Conservation (phyloP, 2,113 vertebrate genomes). For the Pyxicephalus adspersus region DNA sequence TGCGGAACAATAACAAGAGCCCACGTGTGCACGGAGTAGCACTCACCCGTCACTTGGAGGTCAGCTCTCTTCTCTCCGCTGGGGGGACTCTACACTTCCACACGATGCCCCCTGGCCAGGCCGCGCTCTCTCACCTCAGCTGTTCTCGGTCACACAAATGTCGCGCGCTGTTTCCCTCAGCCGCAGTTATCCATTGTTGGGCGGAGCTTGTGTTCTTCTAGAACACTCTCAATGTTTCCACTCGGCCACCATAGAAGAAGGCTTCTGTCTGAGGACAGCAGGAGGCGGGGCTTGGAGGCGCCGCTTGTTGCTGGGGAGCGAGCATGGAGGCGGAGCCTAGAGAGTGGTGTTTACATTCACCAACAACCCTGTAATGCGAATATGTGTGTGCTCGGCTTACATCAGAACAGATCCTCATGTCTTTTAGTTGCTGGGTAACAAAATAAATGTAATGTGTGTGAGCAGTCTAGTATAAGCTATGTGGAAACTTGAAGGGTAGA, state of each 20-base stretch:
- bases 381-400: no score
- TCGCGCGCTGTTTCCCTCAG: not conserved
- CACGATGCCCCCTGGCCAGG: not conserved
- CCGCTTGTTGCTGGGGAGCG: no score
- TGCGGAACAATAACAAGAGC: no score
- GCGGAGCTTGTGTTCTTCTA: constrained; percentile 37
- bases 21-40: not conserved
- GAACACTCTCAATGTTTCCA: constrained; percentile 35
- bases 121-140: not conserved
- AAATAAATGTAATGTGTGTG: no score
- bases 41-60: constrained; percentile 4
- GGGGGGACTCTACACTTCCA: not conserved
- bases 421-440: no score
- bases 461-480: no score
- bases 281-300: not conserved
- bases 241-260: not conserved
- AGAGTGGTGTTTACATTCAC: no score
- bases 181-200: constrained; percentile 2
- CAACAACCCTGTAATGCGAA: no score
- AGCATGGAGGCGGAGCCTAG: no score
- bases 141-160: not conserved
- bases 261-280: not conserved
- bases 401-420: no score
- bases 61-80: not conserved
- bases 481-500: no score